Percentiles rank a stretch among this genome's conserved stretches.
Evolutionary conservation across 2,797 vertebrate genomes (phyloP).

Genomic region (Halcyon badia): DNA sequence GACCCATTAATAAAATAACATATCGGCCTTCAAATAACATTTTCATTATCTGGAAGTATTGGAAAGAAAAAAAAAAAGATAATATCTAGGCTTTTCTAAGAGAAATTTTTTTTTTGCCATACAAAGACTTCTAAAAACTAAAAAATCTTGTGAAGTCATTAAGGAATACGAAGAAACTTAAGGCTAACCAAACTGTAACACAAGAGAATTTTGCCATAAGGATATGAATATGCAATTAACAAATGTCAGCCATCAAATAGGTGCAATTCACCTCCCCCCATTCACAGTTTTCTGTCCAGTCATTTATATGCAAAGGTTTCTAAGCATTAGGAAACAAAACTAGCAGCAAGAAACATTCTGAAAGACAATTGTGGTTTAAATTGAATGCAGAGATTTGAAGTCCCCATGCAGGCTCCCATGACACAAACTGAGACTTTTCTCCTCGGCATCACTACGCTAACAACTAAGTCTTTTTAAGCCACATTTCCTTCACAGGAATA

Average conservation of each 20-base stretch:
- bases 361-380: not conserved
- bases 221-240: not conserved
- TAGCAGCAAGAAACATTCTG: not conserved
- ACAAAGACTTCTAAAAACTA: not conserved
- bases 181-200: not conserved
- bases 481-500: not conserved
- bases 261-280: not conserved
- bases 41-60: constrained; percentile 87
- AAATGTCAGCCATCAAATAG: not conserved
- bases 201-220: not conserved
- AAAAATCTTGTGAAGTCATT: not conserved
- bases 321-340: not conserved
- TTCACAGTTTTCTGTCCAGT: not conserved
- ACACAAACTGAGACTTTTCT: not conserved
- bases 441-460: not conserved
- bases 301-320: not conserved
- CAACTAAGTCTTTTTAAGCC: not conserved
- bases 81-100: not conserved
- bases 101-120: not conserved
- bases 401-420: not conserved
- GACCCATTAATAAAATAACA: constrained; percentile 94
- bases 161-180: not conserved
- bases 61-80: not conserved
- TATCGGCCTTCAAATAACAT: constrained; percentile 93
- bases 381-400: not conserved